Conservation (phyloP, 2,797 vertebrate species). For the Allobates femoralis region DNA sequence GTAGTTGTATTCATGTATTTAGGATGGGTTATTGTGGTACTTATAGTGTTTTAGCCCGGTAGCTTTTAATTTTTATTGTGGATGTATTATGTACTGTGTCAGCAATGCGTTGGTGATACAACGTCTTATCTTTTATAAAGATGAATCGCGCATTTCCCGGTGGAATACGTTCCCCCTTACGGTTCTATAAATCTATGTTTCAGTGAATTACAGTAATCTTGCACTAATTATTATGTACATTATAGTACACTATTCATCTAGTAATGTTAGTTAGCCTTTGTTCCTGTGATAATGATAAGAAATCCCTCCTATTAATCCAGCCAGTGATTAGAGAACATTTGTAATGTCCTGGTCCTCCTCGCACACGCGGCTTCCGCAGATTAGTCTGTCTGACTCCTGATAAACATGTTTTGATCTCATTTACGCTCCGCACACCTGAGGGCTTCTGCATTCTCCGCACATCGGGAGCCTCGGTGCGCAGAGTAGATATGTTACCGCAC, state of each 20-base stretch:
- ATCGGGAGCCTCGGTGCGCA: neutral
- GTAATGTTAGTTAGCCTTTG: conserved; percentile 1
- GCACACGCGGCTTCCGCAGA: conserved; percentile 14
- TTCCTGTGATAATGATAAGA: neutral
- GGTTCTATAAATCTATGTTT: neutral
- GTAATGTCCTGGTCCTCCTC: neutral
- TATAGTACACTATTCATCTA: neutral
- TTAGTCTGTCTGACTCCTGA: conserved; percentile 7
- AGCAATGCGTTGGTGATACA: neutral
- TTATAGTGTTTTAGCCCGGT: no score
- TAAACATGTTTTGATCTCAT: conserved; percentile 43
- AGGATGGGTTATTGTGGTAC: neutral
- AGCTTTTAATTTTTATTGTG: neutral
- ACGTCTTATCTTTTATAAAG: neutral
- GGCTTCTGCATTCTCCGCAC: conserved; percentile 21
- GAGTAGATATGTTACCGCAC: conserved; percentile 28
- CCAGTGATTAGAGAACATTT: neutral
- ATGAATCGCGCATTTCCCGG: neutral
- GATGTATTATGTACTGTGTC: neutral
- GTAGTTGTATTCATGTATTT: no score
- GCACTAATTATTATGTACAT: conserved; percentile 4
- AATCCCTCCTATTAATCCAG: conserved; percentile 12
- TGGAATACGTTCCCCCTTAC: neutral
- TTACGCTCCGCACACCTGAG: neutral
- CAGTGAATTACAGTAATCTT: neutral